Conservation (phyloP, 2,888 invertebrate species). For the Oligia fasciuncula region DNA sequence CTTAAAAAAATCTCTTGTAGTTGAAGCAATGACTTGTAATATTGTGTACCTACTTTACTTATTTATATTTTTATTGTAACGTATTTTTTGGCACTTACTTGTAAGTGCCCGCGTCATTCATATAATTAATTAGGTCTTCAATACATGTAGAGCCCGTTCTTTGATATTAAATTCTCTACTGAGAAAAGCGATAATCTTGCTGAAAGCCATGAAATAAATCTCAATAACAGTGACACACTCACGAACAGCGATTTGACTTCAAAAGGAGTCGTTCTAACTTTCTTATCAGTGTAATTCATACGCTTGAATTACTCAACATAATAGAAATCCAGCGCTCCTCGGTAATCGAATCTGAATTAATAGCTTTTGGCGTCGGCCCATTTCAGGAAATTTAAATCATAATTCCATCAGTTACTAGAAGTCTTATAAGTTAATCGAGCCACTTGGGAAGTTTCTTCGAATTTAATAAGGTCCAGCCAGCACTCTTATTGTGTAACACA, state of each 20-base stretch:
- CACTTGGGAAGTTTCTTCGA: constrained; percentile 26
- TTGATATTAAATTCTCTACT: neutral
- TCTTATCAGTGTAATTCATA: constrained; percentile 53
- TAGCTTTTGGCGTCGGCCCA: constrained; percentile 29
- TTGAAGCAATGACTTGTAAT: constrained; percentile 5
- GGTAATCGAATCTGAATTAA: constrained; percentile 54
- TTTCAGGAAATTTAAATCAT: constrained; percentile 34
- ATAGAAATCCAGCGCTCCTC: constrained; percentile 50
- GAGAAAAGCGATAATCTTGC: constrained; percentile 6
- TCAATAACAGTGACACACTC: constrained; percentile 37
- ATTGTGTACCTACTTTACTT: neutral
- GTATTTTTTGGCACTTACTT: neutral
- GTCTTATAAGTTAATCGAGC: constrained; percentile 39
- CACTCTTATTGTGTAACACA: no score
- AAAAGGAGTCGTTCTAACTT: constrained; percentile 45
- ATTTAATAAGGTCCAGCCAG: constrained; percentile 21
- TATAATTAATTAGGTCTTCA: constrained; percentile 1
- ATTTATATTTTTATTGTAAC: neutral
- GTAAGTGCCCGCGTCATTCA: constrained; percentile 8
- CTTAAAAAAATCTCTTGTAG: neutral
- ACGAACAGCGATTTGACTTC: constrained; percentile 33
- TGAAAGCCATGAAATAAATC: constrained; percentile 27
- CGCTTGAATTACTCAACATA: constrained; percentile 52
- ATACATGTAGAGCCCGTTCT: neutral
- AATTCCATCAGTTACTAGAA: constrained; percentile 38